Conservation (phyloP, 1,140 invertebrate genomes). For the Drosophila sulfurigaster region DNA sequence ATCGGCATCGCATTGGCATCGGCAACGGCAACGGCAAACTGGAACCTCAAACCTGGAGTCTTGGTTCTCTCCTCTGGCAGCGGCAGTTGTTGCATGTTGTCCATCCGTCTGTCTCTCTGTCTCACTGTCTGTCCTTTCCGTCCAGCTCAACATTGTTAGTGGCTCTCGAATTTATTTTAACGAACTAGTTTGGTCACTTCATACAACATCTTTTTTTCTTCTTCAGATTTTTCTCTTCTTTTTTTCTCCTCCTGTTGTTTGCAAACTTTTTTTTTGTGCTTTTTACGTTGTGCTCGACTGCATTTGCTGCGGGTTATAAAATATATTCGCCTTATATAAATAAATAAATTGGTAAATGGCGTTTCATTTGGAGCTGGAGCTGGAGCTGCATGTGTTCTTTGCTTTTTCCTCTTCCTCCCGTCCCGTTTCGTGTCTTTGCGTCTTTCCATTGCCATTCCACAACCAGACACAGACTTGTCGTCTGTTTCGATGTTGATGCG, state of each 20-base stretch:
- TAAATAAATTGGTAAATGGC: constrained; percentile 83
- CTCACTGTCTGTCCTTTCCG: constrained; percentile 45
- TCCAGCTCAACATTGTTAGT: constrained; percentile 75
- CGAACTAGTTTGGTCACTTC: constrained; percentile 83
- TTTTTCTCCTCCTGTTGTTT: background rate
- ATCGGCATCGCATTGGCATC: constrained; percentile 1
- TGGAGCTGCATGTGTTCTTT: constrained; percentile 32
- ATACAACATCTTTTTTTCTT: constrained; percentile 75
- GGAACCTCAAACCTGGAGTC: constrained; percentile 44
- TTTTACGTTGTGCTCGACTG: constrained; percentile 35
- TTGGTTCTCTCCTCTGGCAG: constrained; percentile 17
- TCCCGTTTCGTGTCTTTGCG: too few species aligned
- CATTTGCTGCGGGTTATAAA: constrained; percentile 79
- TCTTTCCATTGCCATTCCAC: background rate
- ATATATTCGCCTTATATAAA: constrained; percentile 84
- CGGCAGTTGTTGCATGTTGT: constrained; percentile 68
- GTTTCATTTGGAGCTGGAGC: constrained; percentile 68
- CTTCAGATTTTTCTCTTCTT: constrained; percentile 33
- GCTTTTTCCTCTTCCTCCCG: background rate
- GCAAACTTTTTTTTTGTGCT: background rate
- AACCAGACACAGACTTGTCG: constrained; percentile 15
- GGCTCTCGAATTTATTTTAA: constrained; percentile 83
- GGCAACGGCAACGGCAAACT: background rate
- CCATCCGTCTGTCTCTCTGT: constrained; percentile 49
- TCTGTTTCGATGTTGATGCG: constrained; percentile 62